Evolutionary conservation across 2,888 invertebrate genomes (phyloP).

Genomic region (Junonia oenone): DNA sequence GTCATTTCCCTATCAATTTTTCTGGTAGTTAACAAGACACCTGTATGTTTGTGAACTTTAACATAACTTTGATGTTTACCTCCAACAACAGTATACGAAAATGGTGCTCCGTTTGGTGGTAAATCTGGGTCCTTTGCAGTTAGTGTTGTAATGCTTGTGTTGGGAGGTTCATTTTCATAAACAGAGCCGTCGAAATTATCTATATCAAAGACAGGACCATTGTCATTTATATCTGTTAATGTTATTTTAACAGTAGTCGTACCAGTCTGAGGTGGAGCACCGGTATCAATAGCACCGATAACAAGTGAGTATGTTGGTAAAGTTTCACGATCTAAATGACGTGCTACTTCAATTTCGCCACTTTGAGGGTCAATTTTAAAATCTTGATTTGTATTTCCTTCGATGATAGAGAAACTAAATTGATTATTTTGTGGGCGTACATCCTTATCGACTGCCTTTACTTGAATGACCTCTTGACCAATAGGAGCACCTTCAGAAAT

Average conservation of each 20-base stretch:
- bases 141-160: conserved; percentile 90
- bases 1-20: conserved; percentile 90
- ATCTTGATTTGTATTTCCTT: conserved; percentile 89
- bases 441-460: conserved; percentile 94
- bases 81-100: conserved; percentile 88
- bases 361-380: conserved; percentile 93
- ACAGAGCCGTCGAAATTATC: conserved; percentile 86
- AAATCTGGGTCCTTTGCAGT: conserved; percentile 93
- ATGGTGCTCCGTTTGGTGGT: conserved; percentile 94
- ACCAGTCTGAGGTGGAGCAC: conserved; percentile 94
- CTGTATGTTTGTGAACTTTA: conserved; percentile 88
- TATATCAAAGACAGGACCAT: conserved; percentile 90
- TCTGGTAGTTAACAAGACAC: conserved; percentile 87
- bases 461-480: conserved; percentile 87
- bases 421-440: conserved; percentile 94
- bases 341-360: conserved; percentile 89
- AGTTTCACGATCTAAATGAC: conserved; percentile 89
- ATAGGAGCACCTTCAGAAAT: conserved; percentile 89
- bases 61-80: conserved; percentile 88
- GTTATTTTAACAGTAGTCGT: conserved; percentile 90
- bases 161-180: conserved; percentile 91
- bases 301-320: conserved; percentile 86
- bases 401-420: conserved; percentile 93
- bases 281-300: conserved; percentile 93
- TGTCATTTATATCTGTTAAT: conserved; percentile 94